phyloP scores from a whole-genome alignment of 2,113 vertebrate species.

The Amia ocellicauda region DNA sequence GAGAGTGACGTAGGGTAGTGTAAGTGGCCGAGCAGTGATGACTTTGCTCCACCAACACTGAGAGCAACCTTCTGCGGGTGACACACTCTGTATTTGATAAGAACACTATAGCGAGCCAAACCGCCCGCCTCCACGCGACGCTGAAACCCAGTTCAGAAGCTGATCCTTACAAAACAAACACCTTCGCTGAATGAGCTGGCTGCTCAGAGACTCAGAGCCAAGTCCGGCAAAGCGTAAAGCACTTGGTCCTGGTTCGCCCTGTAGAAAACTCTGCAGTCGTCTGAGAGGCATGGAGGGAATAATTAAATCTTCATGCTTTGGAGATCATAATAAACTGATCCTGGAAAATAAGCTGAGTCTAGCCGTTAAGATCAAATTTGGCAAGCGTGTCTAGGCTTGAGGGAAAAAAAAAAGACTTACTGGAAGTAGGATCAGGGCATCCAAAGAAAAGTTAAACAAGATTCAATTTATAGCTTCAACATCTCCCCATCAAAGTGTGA shows the following conservation, averaged over 20 bases:
- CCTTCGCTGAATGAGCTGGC: too few relatives aligned
- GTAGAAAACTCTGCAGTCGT: too few relatives aligned
- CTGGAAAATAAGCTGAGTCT: constrained; percentile 30
- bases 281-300: too few relatives aligned
- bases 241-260: too few relatives aligned
- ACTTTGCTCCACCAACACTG: constrained; percentile 8
- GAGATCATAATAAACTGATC: too few relatives aligned
- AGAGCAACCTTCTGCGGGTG: constrained; percentile 28
- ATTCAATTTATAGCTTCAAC: constrained; percentile 58
- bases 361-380: constrained; percentile 48
- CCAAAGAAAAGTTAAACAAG: constrained; percentile 66
- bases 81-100: constrained; percentile 38
- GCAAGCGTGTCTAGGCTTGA: constrained; percentile 29
- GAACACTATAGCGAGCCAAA: constrained; percentile 10
- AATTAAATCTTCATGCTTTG: too few relatives aligned
- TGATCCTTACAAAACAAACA: not conserved
- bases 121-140: constrained; percentile 3
- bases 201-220: too few relatives aligned
- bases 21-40: not conserved
- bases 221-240: too few relatives aligned
- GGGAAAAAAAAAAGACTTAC: constrained; percentile 46
- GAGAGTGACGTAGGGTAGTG: not conserved
- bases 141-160: not conserved
- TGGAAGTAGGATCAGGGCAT: constrained; percentile 69
- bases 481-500: constrained; percentile 55